A percentile compares a stretch with the other conserved stretches of the same genome.
phyloP scores from a whole-genome alignment of 2,113 vertebrate species.

The Gnathonemus longibarbis region DNA sequence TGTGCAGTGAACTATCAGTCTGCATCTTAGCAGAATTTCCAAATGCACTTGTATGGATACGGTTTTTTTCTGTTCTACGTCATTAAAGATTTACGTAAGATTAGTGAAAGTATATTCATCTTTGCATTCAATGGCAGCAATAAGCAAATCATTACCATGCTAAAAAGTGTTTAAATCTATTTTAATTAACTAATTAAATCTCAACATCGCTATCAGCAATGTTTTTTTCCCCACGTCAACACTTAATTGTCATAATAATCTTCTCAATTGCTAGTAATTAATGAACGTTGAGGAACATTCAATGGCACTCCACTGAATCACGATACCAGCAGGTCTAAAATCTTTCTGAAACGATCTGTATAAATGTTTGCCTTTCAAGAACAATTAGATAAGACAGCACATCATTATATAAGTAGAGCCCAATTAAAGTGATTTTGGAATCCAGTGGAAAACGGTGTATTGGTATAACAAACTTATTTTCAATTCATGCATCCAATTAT shows the following conservation, averaged over 20 bases:
- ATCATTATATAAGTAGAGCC: background rate
- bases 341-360: background rate
- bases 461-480: background rate
- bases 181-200: constrained; percentile 14
- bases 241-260: background rate
- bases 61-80: background rate
- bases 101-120: background rate
- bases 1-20: background rate
- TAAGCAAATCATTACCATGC: background rate
- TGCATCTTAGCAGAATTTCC: background rate
- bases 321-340: background rate
- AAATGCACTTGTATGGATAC: background rate
- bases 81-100: background rate
- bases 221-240: background rate
- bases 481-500: too few species aligned
- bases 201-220: background rate
- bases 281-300: background rate
- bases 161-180: constrained; percentile 11
- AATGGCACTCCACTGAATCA: background rate
- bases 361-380: background rate
- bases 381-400: background rate
- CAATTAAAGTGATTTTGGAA: background rate
- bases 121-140: background rate
- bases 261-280: background rate
- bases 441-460: background rate